These are phyloP conservation scores for Cephus spinipes DNA, from an alignment of 2,888 invertebrate genomes.

Conservation along the genomic window DNA sequence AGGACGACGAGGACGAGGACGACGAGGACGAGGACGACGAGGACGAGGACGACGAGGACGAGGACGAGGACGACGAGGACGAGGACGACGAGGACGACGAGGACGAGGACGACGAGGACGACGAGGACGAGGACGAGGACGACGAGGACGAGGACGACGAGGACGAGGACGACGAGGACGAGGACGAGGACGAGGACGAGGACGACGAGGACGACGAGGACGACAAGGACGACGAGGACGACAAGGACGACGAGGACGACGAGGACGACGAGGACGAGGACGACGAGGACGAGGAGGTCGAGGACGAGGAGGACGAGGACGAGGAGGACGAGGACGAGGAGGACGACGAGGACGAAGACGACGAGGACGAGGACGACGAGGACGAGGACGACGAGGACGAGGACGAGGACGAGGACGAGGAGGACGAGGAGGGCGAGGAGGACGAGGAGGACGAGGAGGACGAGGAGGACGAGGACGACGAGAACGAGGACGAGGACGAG, in stretches of 20 bases:
- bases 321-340: too few species aligned
- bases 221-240: too few species aligned
- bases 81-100: constrained; percentile 3
- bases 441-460: too few species aligned
- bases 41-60: background rate
- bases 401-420: background rate
- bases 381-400: background rate
- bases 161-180: background rate
- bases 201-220: too few species aligned
- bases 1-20: background rate
- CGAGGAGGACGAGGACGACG: too few species aligned
- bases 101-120: constrained; percentile 3
- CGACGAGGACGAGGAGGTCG: too few species aligned
- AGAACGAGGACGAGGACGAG: too few species aligned
- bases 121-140: background rate
- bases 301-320: too few species aligned
- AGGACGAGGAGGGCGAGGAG: too few species aligned
- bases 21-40: background rate
- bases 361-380: too few species aligned
- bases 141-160: constrained; percentile 3
- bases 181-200: background rate
- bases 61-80: background rate
- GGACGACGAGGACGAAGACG: too few species aligned
- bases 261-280: constrained; percentile 1
- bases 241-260: too few species aligned